Evolutionary conservation across 2,888 invertebrate genomes (phyloP), one percentile per base, ranked within the genome.

Genomic region (Cephus pygmeus): DNA sequence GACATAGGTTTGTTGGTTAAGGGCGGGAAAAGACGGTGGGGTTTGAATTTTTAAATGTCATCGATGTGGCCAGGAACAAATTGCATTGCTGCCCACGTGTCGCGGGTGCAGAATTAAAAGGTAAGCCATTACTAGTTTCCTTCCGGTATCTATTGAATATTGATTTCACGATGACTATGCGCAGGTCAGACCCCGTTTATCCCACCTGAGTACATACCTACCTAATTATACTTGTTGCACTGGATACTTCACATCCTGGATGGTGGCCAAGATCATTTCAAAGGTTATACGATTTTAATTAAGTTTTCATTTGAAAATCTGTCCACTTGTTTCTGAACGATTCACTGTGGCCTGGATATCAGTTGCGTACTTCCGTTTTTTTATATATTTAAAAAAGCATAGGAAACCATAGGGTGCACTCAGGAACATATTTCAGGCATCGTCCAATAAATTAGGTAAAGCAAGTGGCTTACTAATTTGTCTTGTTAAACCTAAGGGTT

Each of bases 161-260:
- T 23, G 56, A 56, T 56, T 56, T 56, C 9, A 56, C 56, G 23
- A 56, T 56, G 56, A 56, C 56, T 9, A 56, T 23, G 56, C 56
- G 56, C 56, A 56, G 56, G 56, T 56, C 56, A 56, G 56, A 1
- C 56, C 56, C 9, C 23, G 12, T 56, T 15, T 9, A 56, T 56
- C 23, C 23, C 15, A 23, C 56, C 23, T 56, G 56, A 56, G 23
- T 15, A 56, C 56, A 23, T 56, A 23, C 85, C 83, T 84, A 82
- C 86, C 86, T 87, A 85, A 86, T 88, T 87, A 85, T 85, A 88
- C 88, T 88, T 88, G 88, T 88, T 88, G 88, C 88, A 83, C 84
- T 84, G 79, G 76, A 81, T 82, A 81, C 23, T 56, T 15, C 56
- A 56, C 56, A 56, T 6, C 23, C 56, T 56, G 56, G 56, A 56